Evolutionary conservation across 2,113 vertebrate genomes (phyloP), one percentile per base, ranked within the genome.

Genomic region (Acrocephalus arundinaceus): DNA sequence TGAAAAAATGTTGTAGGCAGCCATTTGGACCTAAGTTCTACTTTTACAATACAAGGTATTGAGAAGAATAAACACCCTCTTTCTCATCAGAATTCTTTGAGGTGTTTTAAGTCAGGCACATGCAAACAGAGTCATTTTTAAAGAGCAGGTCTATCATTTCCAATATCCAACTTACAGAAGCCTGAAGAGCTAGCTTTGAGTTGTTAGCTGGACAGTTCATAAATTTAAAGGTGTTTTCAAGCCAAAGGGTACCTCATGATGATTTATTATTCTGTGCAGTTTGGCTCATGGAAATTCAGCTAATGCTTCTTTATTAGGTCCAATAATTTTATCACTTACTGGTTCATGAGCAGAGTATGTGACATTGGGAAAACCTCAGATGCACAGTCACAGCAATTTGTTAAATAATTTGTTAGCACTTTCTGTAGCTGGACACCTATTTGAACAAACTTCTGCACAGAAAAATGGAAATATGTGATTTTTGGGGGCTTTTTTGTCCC

Each of bases 181-280:
- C 35, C 39, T 78, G 27, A 78, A 78, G 57, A 82, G 27, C 10
- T 13, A 54, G 20, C 18, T 94, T 49, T 23, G 27, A 81, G 24
- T 45, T 70, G 41, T 37, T 58, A 67, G 20, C 28, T 82, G 78
- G 74, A 33, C 30, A 72, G 75, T 83, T 86, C 75, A 83, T 96
- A 96, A 93, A 95, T 92, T 91, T 85, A 57, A 31, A 80, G 35
- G 35, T 57, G 10, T 61, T 94, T 62, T 76, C 1, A 3, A 80
- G 63, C 54, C 58, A 93, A 90, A 93, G 45, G 7, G 3, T 52
- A 57, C 8, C 41, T 94, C 22, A 14, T 6, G 11, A 45, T 65
- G 54, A 95, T 89, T 96, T 86, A 83, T 88, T 27, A 24, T n/a
- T n/a, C n/a, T 55, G 23, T 49, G 58, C 14, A 52, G 35, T 51